These are phyloP conservation scores for Oasisia sp. DNA, from an alignment of 2,888 invertebrate species.

Conservation along the genomic window DNA sequence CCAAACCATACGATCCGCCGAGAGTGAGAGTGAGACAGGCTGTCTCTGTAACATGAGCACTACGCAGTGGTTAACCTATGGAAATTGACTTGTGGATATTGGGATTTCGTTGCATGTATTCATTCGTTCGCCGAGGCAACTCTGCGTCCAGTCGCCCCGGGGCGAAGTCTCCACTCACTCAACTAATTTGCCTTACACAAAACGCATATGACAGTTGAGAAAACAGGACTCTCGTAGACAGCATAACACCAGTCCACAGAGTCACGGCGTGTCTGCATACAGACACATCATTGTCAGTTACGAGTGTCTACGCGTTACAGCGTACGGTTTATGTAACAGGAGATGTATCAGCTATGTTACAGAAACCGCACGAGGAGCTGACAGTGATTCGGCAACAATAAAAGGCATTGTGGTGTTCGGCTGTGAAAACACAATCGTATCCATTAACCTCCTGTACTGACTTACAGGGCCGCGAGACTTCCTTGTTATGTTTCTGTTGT, in stretches of 20 bases:
- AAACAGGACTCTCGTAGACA: not conserved
- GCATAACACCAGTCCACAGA: not conserved
- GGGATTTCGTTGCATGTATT: not conserved
- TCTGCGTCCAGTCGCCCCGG: not conserved
- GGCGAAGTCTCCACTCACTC: not conserved
- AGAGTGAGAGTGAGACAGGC: not conserved
- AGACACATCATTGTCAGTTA: not conserved
- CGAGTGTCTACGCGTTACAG: not conserved
- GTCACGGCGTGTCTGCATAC: not conserved
- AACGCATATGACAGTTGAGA: not conserved
- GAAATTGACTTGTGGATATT: not conserved
- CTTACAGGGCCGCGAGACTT: not conserved
- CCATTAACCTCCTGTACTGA: not conserved
- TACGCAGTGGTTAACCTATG: not conserved
- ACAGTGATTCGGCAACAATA: not conserved
- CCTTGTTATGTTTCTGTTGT: not conserved
- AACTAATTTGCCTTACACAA: conserved; percentile 13
- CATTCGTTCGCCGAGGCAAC: not conserved
- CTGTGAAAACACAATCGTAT: not conserved
- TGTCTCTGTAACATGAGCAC: not conserved
- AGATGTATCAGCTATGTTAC: not conserved
- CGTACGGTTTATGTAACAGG: not conserved
- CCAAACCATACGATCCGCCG: not conserved
- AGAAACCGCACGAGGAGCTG: not conserved
- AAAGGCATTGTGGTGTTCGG: not conserved